phyloP scores from a whole-genome alignment of 2,797 vertebrate genomes.

The Urophycis tenuis region DNA sequence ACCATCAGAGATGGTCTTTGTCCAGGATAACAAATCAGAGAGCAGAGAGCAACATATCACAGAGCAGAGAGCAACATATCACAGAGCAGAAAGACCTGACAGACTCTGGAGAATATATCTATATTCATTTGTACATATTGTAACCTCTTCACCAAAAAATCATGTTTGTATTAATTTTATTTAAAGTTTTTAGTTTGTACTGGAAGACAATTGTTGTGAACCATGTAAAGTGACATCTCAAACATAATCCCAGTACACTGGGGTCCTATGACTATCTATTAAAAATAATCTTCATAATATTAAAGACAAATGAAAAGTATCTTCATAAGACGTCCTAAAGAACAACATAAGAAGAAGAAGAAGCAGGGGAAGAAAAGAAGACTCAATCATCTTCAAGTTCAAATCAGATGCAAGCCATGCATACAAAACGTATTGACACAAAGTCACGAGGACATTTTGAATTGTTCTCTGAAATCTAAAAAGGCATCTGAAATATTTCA shows the following conservation, averaged over 20 bases:
- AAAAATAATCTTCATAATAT: constrained; percentile 6
- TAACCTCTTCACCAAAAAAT: background rate
- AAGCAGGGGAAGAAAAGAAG: too few species aligned
- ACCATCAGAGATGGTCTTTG: background rate
- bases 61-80: background rate
- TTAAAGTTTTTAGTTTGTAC: background rate
- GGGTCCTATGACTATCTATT: constrained; percentile 1
- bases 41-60: background rate
- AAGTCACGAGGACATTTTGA: constrained; percentile 40
- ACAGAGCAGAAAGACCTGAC: background rate
- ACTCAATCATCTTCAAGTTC: constrained; percentile 22
- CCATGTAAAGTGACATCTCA: background rate
- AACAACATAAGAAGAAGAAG: background rate
- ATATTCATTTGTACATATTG: background rate
- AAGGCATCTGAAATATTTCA: constrained; percentile 35
- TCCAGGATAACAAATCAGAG: too few species aligned
- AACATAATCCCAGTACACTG: background rate
- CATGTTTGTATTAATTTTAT: background rate
- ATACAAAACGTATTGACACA: constrained; percentile 54
- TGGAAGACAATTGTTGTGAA: background rate
- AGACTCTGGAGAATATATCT: background rate
- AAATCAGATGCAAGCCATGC: constrained; percentile 54
- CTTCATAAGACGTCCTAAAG: background rate
- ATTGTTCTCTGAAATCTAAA: constrained; percentile 28
- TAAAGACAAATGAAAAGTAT: background rate